A percentile compares a stretch with the other conserved stretches of the same genome.
phyloP scores from a whole-genome alignment of 2,797 vertebrate species.

The Aldrovandia affinis region DNA sequence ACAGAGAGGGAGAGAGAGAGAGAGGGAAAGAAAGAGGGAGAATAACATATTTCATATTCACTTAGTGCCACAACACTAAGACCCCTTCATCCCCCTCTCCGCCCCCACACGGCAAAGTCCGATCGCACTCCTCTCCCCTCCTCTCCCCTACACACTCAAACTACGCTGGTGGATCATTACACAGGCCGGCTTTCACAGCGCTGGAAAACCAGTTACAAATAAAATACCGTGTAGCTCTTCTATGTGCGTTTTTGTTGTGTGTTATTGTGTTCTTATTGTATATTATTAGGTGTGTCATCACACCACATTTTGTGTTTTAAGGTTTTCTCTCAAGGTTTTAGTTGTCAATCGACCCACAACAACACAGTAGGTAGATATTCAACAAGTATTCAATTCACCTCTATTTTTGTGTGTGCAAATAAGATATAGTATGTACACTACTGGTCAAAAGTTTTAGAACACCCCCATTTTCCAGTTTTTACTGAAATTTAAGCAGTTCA shows the following conservation, averaged over 20 bases:
- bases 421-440: no score
- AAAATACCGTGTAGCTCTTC: neutral
- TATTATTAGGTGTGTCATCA: neutral
- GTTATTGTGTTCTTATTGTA: no score
- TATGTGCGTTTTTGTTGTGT: neutral
- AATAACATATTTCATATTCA: neutral
- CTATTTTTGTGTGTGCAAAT: no score
- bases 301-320: no score
- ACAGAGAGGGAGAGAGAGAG: neutral
- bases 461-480: no score
- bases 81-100: neutral
- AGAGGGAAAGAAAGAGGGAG: neutral
- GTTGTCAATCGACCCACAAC: no score
- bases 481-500: no score
- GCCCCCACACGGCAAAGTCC: neutral
- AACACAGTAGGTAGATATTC: no score
- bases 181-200: neutral
- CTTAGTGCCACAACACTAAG: no score
- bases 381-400: no score
- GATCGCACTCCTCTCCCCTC: neutral
- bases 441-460: no score
- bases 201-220: neutral
- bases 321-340: no score
- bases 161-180: neutral
- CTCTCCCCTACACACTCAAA: neutral